These are phyloP conservation scores for Ashinkailepas kermadecensis DNA, from an alignment of 2,888 invertebrate species.

Conservation along the genomic window DNA sequence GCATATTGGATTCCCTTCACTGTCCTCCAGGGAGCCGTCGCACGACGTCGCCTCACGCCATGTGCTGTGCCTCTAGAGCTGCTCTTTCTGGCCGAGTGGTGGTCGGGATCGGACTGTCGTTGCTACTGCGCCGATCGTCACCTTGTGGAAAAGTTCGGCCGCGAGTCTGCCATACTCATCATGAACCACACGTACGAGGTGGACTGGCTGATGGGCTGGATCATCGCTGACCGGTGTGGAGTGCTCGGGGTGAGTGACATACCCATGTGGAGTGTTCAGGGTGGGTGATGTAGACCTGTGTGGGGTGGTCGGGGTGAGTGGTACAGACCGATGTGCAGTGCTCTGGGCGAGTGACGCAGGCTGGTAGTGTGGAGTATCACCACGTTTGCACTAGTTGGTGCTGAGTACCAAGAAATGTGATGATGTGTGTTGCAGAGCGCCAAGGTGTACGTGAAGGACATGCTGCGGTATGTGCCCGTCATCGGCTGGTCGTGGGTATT, in stretches of 20 bases:
- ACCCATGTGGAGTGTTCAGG: no score
- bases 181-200: constrained; percentile 95
- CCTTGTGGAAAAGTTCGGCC: constrained; percentile 53
- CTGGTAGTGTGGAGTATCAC: no score
- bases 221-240: constrained; percentile 68
- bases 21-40: no score
- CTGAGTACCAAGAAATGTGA: constrained; percentile 29
- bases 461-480: constrained; percentile 77
- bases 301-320: no score
- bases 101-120: constrained; percentile 66
- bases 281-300: no score
- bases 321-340: no score
- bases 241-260: constrained; percentile 65
- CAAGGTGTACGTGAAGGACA: constrained; percentile 90
- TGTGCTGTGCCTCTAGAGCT: constrained; percentile 56
- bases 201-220: constrained; percentile 93
- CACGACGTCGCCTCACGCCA: no score
- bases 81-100: constrained; percentile 89
- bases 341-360: no score
- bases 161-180: constrained; percentile 78
- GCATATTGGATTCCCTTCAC: no score
- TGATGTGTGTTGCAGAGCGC: constrained; percentile 45
- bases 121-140: constrained; percentile 65
- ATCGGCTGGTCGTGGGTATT: constrained; percentile 97
- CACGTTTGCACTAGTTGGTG: no score